Conservation (phyloP, 2,113 vertebrate genomes). For the Cynocephalus volans region DNA sequence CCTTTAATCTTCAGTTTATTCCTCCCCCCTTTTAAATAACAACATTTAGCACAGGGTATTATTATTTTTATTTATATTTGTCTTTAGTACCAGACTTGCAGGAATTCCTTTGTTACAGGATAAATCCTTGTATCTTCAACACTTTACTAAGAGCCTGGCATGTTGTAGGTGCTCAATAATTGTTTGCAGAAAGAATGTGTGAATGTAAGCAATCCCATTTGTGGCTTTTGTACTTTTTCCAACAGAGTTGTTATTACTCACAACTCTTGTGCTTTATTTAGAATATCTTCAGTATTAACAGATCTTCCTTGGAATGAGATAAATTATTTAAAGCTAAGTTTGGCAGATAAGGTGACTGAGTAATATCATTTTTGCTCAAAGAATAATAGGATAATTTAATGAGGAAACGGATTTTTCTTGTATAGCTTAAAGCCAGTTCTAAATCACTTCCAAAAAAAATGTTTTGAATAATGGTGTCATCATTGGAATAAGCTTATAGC, state of each 20-base stretch:
- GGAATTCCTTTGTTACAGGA: neutral
- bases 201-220: neutral
- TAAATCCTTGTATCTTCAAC: neutral
- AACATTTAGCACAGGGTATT: neutral
- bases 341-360: neutral
- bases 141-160: neutral
- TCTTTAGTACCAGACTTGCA: neutral
- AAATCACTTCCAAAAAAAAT: neutral
- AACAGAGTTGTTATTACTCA: neutral
- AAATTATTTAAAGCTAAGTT: neutral
- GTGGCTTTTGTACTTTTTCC: neutral
- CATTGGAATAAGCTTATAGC: neutral
- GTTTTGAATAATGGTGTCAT: slow-evolving; percentile 12
- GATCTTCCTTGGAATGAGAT: slow-evolving; percentile 7
- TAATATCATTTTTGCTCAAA: slow-evolving; percentile 24
- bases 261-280: neutral
- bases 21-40: neutral
- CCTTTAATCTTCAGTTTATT: neutral
- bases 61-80: slow-evolving; percentile 2
- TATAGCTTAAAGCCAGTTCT: slow-evolving; percentile 25
- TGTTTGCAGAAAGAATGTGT: neutral
- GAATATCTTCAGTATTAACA: neutral
- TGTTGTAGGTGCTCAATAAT: neutral
- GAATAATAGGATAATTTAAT: neutral
- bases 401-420: neutral